Conservation (phyloP, 1,140 invertebrate genomes). For the Bombus sylvicola region DNA sequence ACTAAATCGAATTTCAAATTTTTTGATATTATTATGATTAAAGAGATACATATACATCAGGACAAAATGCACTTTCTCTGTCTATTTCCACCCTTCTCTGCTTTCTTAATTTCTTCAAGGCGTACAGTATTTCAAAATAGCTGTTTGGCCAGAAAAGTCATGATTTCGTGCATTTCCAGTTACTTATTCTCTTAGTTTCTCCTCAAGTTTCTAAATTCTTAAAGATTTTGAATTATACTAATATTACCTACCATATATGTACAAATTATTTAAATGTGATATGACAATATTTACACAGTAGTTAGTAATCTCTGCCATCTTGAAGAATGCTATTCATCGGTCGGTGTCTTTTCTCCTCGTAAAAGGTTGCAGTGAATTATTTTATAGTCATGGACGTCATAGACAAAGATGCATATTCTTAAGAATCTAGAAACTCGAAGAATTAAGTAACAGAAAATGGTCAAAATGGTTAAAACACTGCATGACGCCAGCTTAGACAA, state of each 20-base stretch:
- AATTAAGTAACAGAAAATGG: too few relatives aligned
- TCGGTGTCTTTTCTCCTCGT: neutral
- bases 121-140: rapidly evolving
- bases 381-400: neutral
- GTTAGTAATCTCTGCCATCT: neutral
- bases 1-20: neutral
- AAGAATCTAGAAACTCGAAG: neutral
- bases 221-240: neutral
- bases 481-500: too few relatives aligned
- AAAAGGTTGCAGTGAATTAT: neutral
- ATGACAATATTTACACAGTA: neutral
- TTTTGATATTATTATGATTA: neutral
- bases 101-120: neutral
- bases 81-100: neutral
- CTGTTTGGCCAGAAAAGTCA: neutral
- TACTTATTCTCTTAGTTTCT: neutral
- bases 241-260: neutral
- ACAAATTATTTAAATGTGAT: neutral
- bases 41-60: neutral
- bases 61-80: neutral
- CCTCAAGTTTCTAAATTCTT: neutral
- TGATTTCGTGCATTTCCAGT: neutral
- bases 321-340: neutral
- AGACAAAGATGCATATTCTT: neutral
- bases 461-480: neutral